Percentiles rank a stretch among this genome's conserved stretches.
Conservation (phyloP, 1,140 invertebrate species). For the Heliconius hermathena region DNA sequence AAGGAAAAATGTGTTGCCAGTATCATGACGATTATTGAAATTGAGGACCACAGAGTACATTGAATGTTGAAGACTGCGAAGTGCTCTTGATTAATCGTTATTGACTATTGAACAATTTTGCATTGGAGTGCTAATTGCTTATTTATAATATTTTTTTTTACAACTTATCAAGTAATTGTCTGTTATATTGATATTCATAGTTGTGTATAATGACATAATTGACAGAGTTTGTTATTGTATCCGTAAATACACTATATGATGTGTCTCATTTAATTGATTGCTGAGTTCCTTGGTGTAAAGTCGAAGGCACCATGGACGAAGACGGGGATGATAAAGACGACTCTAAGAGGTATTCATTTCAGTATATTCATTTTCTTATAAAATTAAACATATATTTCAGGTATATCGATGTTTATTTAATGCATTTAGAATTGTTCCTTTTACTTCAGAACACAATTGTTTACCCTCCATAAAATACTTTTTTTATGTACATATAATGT, state of each 20-base stretch:
- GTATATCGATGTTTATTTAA: not conserved
- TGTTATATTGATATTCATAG: constrained; percentile 1
- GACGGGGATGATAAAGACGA: constrained; percentile 74
- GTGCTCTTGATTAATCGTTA: constrained; percentile 12
- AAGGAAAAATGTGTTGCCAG: not conserved
- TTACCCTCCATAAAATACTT: not conserved
- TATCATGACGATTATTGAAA: not conserved
- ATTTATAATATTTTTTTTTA: constrained; percentile 10
- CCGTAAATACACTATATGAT: constrained; percentile 12
- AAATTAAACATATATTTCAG: not conserved
- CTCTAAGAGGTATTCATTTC: constrained; percentile 59
- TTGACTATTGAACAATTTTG: constrained; percentile 8
- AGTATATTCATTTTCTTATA: not conserved
- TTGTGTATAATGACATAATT: not conserved
- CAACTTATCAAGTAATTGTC: not conserved
- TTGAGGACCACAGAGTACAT: not conserved
- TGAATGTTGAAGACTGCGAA: not conserved
- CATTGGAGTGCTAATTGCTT: not conserved
- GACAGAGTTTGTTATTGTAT: not conserved
- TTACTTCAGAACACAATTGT: not conserved
- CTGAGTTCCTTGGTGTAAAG: constrained; percentile 10
- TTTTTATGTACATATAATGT: not conserved
- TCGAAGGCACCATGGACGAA: constrained; percentile 60
- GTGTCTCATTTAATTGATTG: constrained; percentile 27
- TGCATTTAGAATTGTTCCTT: not conserved